phyloP scores from a whole-genome alignment of 53 echinoderm and acorn worm genomes.

The Crossaster papposus region DNA sequence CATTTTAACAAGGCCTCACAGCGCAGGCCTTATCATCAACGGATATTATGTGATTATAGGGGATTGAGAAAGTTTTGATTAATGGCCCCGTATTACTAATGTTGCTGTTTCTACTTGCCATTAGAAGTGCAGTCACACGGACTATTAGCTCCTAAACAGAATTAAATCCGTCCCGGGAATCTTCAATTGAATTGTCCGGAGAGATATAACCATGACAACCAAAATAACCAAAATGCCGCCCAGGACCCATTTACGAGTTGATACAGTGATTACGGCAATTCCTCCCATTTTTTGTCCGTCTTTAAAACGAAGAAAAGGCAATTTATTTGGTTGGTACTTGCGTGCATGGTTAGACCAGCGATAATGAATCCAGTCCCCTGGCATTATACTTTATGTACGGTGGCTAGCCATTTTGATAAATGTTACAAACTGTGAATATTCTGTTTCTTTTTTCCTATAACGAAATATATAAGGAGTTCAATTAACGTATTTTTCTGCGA shows the following conservation, averaged over 20 bases:
- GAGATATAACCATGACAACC: neutral
- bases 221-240: neutral
- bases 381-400: neutral
- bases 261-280: neutral
- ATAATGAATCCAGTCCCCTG: neutral
- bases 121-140: slow-evolving; percentile 12
- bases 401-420: neutral
- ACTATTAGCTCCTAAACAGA: neutral
- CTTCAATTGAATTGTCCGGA: neutral
- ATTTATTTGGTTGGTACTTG: neutral
- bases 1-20: too few species aligned
- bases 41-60: neutral
- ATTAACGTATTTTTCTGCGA: too few species aligned
- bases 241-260: neutral
- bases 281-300: neutral
- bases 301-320: neutral
- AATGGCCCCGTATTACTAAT: slow-evolving; percentile 4
- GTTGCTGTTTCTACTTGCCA: neutral
- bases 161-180: neutral
- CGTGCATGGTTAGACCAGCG: too few species aligned
- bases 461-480: too few species aligned
- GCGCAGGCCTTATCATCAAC: too few species aligned
- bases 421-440: too few species aligned
- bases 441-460: too few species aligned
- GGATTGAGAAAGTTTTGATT: neutral